Evolutionary conservation across 2,113 vertebrate species (phyloP).

Genomic region (Emydura subglobosa): DNA sequence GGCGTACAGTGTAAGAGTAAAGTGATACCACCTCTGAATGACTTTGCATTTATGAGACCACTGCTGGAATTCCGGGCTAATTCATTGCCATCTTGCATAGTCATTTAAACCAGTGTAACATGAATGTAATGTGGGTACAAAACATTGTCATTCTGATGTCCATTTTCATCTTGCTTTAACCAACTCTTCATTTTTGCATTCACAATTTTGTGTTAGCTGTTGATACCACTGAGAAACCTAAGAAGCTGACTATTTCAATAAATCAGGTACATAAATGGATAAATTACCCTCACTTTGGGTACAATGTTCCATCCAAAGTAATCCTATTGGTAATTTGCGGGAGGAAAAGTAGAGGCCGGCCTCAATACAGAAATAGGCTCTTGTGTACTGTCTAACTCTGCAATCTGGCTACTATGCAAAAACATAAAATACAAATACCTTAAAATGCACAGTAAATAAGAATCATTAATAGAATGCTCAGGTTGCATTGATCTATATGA

Average conservation of each 20-base stretch:
- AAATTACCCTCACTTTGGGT: not conserved
- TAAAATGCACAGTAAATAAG: not conserved
- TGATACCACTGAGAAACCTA: not conserved
- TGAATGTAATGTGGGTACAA: not conserved
- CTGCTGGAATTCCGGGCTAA: not conserved
- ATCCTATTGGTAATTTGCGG: not conserved
- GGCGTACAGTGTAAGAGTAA: not conserved
- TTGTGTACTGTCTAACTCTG: not conserved
- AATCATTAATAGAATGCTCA: not conserved
- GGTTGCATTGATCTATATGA: fast-evolving
- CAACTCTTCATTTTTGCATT: not conserved
- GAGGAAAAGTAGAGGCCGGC: not conserved
- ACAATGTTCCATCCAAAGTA: not conserved
- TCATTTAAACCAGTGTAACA: not conserved
- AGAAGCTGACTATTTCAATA: not conserved
- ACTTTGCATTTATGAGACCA: not conserved
- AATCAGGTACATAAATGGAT: not conserved
- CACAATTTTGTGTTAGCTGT: not conserved
- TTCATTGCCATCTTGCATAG: not conserved
- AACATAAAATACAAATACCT: not conserved
- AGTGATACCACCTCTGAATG: not conserved
- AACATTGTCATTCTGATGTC: not conserved
- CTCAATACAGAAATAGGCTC: not conserved
- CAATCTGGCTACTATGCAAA: not conserved
- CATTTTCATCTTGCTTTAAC: not conserved